Percentiles rank a stretch among this genome's conserved stretches.
Conservation (phyloP, 2,113 vertebrate genomes). For the Procavia capensis region DNA sequence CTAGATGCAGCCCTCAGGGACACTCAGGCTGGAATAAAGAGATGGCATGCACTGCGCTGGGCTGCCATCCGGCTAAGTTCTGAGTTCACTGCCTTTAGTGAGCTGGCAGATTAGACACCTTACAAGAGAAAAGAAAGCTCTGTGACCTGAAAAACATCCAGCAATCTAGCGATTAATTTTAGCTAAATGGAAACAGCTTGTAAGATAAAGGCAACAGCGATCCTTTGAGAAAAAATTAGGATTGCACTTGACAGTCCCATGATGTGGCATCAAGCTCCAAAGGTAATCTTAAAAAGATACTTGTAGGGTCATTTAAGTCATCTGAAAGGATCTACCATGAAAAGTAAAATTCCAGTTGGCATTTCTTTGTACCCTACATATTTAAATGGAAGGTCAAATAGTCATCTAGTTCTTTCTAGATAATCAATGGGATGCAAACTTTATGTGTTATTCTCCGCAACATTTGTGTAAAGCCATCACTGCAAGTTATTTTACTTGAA, state of each 20-base stretch:
- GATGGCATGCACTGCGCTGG: background rate
- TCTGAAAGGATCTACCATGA: background rate
- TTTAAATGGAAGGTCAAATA: background rate
- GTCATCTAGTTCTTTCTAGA: constrained; percentile 12
- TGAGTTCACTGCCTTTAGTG: background rate
- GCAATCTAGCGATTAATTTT: constrained; percentile 37
- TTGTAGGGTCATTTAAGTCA: background rate
- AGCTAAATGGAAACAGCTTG: constrained; percentile 49
- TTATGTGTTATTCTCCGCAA: background rate
- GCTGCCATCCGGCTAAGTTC: background rate
- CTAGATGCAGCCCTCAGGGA: background rate
- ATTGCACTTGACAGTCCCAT: background rate
- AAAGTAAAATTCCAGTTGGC: background rate
- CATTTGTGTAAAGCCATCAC: background rate
- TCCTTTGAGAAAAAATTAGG: constrained; percentile 1
- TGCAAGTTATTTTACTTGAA: constrained; percentile 11
- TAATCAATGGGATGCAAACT: background rate
- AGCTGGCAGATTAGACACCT: constrained; percentile 19
- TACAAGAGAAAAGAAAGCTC: background rate
- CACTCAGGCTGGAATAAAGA: background rate
- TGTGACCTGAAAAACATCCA: constrained; percentile 20
- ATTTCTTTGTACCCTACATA: background rate
- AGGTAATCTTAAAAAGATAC: background rate
- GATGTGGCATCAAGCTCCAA: background rate
- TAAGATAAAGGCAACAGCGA: constrained; percentile 32